Evolutionary conservation across 2,797 vertebrate genomes (phyloP).

Genomic region (Tarsius wallacei): DNA sequence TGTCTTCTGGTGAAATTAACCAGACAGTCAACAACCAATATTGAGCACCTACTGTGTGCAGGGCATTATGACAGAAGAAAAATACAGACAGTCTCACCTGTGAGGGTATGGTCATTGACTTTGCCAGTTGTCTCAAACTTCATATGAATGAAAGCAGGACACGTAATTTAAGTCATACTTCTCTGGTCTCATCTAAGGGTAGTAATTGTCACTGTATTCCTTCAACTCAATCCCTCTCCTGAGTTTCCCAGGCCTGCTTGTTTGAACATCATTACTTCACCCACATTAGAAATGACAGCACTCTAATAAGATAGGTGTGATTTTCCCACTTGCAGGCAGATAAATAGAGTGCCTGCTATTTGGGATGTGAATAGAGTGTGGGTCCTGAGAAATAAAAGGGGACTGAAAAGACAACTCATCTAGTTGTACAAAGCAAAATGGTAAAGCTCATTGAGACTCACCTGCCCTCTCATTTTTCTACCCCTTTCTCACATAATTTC

Average conservation of each 20-base stretch:
- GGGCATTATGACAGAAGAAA: slow-evolving; percentile 18
- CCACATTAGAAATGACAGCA: slow-evolving; percentile 58
- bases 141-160: not conserved
- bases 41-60: slow-evolving; percentile 35
- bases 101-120: slow-evolving; percentile 32
- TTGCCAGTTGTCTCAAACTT: slow-evolving; percentile 16
- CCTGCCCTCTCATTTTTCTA: slow-evolving; percentile 57
- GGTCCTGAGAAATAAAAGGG: not conserved
- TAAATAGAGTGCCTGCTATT: slow-evolving; percentile 44
- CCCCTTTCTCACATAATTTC: not conserved
- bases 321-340: slow-evolving; percentile 28
- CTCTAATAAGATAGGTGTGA: slow-evolving; percentile 48
- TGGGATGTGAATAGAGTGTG: slow-evolving; percentile 40
- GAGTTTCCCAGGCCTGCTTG: slow-evolving; percentile 48
- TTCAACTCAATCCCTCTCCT: not conserved
- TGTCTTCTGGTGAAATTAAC: slow-evolving; percentile 59
- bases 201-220: not conserved
- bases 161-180: slow-evolving; percentile 38
- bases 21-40: slow-evolving; percentile 54
- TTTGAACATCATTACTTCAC: slow-evolving; percentile 53
- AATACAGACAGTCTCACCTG: slow-evolving; percentile 9
- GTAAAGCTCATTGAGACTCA: not conserved
- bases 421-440: not conserved
- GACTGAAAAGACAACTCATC: not conserved
- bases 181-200: not conserved